Conservation (phyloP, 2,888 invertebrate species). For the Dynastes grantii region DNA sequence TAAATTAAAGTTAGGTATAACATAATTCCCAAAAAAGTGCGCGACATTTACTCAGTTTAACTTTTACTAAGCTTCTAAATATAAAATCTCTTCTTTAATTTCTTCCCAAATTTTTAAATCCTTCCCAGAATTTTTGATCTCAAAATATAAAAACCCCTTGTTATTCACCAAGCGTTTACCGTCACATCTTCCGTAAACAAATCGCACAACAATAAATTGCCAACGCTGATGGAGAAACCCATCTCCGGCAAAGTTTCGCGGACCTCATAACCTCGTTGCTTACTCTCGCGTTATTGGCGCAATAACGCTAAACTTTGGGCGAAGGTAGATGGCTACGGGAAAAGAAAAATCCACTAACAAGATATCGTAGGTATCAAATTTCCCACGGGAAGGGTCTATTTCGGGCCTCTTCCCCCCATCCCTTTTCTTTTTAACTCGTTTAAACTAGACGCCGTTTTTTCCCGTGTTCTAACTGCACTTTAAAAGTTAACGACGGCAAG, state of each 20-base stretch:
- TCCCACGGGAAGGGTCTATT: not conserved
- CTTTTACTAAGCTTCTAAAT: too few species aligned
- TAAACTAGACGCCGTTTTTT: constrained; percentile 7
- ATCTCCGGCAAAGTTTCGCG: not conserved
- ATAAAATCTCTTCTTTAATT: too few species aligned
- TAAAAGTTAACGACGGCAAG: constrained; percentile 6
- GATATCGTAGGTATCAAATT: constrained; percentile 13
- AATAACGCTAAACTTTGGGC: constrained; percentile 3
- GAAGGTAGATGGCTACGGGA: not conserved
- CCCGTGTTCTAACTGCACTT: constrained; percentile 1
- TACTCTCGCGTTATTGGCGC: not conserved
- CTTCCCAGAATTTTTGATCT: too few species aligned
- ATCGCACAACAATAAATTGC: not conserved
- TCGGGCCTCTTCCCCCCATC: not conserved
- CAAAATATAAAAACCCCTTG: too few species aligned
- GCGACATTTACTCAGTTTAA: too few species aligned
- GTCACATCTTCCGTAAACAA: too few species aligned
- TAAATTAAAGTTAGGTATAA: too few species aligned
- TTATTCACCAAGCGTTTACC: too few species aligned
- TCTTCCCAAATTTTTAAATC: too few species aligned
- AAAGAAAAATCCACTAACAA: constrained; percentile 3
- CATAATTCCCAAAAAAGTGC: too few species aligned
- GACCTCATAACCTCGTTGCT: not conserved
- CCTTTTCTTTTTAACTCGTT: not conserved
- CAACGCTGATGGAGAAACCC: not conserved